A percentile compares a stretch with the other conserved stretches of the same genome.
These are phyloP conservation scores for Hypotaenidia okinawae DNA, from an alignment of 2,797 vertebrate species.

Conservation along the genomic window DNA sequence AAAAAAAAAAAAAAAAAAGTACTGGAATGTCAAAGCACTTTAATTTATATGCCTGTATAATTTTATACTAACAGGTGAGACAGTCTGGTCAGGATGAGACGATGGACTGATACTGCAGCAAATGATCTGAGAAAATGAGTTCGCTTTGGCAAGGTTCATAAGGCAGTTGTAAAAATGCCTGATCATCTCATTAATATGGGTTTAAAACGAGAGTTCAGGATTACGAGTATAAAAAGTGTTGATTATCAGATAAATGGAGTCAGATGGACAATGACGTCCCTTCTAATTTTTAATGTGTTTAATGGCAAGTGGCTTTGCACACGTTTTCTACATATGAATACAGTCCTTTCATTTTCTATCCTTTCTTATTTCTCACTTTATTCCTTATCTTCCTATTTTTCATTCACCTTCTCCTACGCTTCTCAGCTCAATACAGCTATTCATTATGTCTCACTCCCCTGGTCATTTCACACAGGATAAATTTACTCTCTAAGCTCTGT, in stretches of 20 bases:
- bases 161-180: constrained; percentile 4
- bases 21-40: not conserved
- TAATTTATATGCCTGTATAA: not conserved
- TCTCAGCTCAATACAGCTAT: not conserved
- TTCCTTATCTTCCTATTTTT: not conserved
- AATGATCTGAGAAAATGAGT: constrained; percentile 53
- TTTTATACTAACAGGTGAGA: constrained; percentile 37
- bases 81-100: not conserved
- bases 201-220: constrained; percentile 28
- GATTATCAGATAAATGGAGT: constrained; percentile 41
- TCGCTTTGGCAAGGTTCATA: constrained; percentile 24
- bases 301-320: not conserved
- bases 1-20: not conserved
- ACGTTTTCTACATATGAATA: not conserved
- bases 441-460: not conserved
- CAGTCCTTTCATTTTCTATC: not conserved
- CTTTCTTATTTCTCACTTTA: not conserved
- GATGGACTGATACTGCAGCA: constrained; percentile 24
- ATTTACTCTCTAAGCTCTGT: not conserved
- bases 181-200: constrained; percentile 16
- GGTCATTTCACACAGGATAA: not conserved
- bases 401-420: not conserved
- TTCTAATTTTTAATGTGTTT: constrained; percentile 33
- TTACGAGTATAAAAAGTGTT: constrained; percentile 20
- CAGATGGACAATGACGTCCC: not conserved